Evolutionary conservation across 2,797 vertebrate genomes (phyloP), one percentile per base, ranked within the genome.

Genomic region (Muraenolepis orangiensis): DNA sequence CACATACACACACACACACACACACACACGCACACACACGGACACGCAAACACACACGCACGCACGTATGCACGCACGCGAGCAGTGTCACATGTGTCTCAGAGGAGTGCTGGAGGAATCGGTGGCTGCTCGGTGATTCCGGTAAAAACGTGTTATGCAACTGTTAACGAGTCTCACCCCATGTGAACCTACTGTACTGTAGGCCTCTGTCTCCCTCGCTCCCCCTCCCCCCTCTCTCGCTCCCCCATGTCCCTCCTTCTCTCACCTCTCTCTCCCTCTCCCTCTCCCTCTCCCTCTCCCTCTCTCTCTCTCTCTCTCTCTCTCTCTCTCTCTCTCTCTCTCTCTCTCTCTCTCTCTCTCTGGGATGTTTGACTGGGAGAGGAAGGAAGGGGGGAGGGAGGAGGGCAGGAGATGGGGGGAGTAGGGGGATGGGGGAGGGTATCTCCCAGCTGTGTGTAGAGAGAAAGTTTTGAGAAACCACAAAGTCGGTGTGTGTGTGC

Each of bases 91-190:
- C 87, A 85, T 85, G 83, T 81, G 84, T 85, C 85, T 85, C 89
- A 85, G 79, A 91, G 92, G 91, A 92, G 88, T 86, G 86, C 92
- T 93, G 87, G 89, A 51, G 89, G 92, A 93, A 94, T 92, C 89
- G 92, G 90, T 89, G 90, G 88, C 92, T 93, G 88, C 93, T 87
- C 88, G 87, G 81, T 84, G 90, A 91, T 94, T 94, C 93, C 92
- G 91, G 93, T 94, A 93, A 94, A 93, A 75, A 91, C 88, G 89
- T 84, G 87, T 94, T 93, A 93, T 91, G 92, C 90, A 94, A 94
- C 89, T 85, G 85, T 87, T 88, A 92, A 91, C 89, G 91, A 92
- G 90, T 90, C 91, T 93, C 90, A 90, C 89, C 90, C 88, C 91
- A 88, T 88, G 81, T 92, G 89, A 91, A 89, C 92, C 87, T 81